Percentiles rank a stretch among this genome's conserved stretches.
These are phyloP conservation scores for Pterostichus madidus DNA, from an alignment of 2,888 invertebrate species.

Conservation along the genomic window DNA sequence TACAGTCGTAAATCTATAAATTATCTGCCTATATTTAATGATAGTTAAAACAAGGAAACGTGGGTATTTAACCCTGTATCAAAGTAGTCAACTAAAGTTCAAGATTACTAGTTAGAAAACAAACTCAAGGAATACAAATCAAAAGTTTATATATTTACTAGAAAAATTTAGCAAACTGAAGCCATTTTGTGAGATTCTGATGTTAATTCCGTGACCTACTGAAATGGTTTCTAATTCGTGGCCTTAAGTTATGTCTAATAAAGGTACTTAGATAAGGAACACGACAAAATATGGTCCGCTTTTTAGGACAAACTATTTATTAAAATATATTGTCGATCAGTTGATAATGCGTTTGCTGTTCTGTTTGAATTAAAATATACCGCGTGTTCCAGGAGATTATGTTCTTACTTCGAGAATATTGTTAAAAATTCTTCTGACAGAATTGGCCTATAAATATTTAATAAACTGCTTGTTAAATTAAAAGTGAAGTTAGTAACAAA, in stretches of 20 bases:
- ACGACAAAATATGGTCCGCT: slow-evolving; percentile 47
- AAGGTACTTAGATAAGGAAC: slow-evolving; percentile 56
- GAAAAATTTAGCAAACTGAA: slow-evolving; percentile 5
- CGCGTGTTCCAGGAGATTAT: too few relatives aligned
- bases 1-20: not conserved
- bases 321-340: not conserved
- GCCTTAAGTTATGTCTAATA: slow-evolving; percentile 43
- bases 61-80: not conserved
- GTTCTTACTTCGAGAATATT: too few relatives aligned
- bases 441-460: too few relatives aligned
- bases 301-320: slow-evolving; percentile 52
- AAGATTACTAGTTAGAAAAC: not conserved
- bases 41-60: too few relatives aligned
- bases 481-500: too few relatives aligned
- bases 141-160: not conserved
- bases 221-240: slow-evolving; percentile 61
- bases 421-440: too few relatives aligned
- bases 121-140: not conserved
- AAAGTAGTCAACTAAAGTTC: not conserved
- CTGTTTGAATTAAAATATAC: not conserved
- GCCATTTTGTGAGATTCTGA: slow-evolving; percentile 27
- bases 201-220: slow-evolving; percentile 60
- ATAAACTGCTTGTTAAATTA: too few relatives aligned
- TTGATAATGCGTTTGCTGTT: slow-evolving; percentile 4
- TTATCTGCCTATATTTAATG: not conserved